These are phyloP conservation scores for Malurus alboscapulatus DNA, from an alignment of 2,113 vertebrate species.

Conservation along the genomic window DNA sequence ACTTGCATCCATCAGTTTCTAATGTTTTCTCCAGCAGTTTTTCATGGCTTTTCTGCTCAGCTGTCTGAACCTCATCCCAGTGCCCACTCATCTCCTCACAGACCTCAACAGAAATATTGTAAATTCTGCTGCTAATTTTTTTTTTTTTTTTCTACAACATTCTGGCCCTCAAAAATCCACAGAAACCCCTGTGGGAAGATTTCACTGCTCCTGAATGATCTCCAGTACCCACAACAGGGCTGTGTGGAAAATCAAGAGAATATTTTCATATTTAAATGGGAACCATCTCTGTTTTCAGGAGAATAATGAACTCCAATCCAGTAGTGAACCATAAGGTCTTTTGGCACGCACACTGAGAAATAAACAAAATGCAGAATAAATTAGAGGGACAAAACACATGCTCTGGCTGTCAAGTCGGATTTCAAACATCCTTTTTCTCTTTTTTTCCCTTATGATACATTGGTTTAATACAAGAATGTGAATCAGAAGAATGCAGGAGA, in stretches of 20 bases:
- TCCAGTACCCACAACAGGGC: neutral
- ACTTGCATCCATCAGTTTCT: neutral
- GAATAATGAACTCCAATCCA: neutral
- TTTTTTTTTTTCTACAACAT: neutral
- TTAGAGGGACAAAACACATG: neutral
- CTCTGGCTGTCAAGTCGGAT: neutral
- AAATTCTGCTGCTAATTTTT: neutral
- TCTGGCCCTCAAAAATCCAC: neutral
- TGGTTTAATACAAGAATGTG: neutral
- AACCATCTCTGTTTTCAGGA: neutral
- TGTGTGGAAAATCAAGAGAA: neutral
- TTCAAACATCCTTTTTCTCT: neutral
- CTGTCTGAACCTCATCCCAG: neutral
- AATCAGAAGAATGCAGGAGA: neutral
- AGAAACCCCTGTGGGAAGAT: neutral
- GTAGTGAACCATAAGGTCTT: neutral
- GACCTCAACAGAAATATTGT: neutral
- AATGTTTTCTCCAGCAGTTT: neutral
- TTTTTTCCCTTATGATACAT: neutral
- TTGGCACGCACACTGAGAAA: neutral
- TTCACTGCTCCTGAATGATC: neutral
- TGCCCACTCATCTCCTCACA: neutral
- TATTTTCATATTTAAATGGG: neutral
- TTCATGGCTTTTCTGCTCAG: neutral
- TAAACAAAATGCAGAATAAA: conserved; percentile 10